These are phyloP conservation scores for Argyresthia goedartella DNA, from an alignment of 2,888 invertebrate species.

Conservation along the genomic window DNA sequence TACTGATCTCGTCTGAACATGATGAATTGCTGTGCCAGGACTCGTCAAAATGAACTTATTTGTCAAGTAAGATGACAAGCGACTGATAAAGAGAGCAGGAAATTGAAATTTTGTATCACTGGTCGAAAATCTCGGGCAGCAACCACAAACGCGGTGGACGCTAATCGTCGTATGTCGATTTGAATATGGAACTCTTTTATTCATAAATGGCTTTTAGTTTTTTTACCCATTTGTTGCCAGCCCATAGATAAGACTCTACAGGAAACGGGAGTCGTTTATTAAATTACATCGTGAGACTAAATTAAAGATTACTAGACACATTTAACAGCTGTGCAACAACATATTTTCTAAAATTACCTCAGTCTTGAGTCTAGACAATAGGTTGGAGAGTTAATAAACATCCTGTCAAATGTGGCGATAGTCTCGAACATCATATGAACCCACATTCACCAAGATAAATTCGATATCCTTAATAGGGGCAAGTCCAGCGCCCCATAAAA, in stretches of 20 bases:
- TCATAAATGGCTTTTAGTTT: conserved; percentile 36
- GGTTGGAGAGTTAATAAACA: no score
- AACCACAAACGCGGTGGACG: conserved; percentile 37
- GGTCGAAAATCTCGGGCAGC: conserved; percentile 51
- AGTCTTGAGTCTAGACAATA: no score
- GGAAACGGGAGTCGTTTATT: conserved; percentile 33
- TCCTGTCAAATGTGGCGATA: background rate
- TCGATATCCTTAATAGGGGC: conserved; percentile 9
- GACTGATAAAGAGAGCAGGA: conserved; percentile 58
- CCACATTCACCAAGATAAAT: background rate
- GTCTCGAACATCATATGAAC: no score
- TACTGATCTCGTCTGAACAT: conserved; percentile 34
- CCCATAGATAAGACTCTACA: conserved; percentile 38
- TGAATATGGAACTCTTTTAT: conserved; percentile 57
- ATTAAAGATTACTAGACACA: background rate
- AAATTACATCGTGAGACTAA: background rate
- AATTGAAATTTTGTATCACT: conserved; percentile 67
- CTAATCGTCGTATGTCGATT: conserved; percentile 54
- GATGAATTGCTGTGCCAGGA: conserved; percentile 46
- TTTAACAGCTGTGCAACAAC: no score
- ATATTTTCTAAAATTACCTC: background rate
- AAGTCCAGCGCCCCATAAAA: conserved; percentile 10
- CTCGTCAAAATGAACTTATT: conserved; percentile 68
- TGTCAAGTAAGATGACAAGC: conserved; percentile 61
- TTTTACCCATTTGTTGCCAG: conserved; percentile 27